Percentiles rank a stretch among this genome's conserved stretches.
phyloP scores from a whole-genome alignment of 2,113 vertebrate genomes.

The Sclerurus mexicanus region DNA sequence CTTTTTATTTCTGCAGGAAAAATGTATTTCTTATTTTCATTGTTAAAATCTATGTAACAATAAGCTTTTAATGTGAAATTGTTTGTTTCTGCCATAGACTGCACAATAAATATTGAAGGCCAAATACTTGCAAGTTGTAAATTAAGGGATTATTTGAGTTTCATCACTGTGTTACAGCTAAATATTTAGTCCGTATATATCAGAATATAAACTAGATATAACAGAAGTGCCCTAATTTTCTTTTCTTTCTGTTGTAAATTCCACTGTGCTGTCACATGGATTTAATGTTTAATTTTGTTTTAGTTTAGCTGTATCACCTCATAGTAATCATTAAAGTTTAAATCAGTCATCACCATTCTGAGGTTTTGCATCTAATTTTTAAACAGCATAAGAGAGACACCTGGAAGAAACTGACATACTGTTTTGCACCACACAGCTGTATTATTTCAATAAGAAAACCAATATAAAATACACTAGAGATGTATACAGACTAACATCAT shows the following conservation, averaged over 20 bases:
- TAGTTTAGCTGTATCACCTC: neutral
- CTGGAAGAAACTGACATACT: neutral
- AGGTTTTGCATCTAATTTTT: neutral
- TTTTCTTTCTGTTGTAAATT: neutral
- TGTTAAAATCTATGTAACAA: neutral
- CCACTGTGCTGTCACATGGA: neutral
- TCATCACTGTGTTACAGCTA: neutral
- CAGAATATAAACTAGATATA: neutral
- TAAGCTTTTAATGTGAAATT: neutral
- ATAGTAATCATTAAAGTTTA: neutral
- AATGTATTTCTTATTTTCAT: neutral
- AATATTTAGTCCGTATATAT: neutral
- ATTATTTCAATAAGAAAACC: neutral
- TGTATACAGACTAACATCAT: neutral
- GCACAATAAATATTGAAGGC: slow-evolving; percentile 27
- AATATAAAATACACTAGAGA: neutral
- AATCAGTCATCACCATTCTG: neutral
- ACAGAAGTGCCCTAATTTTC: slow-evolving; percentile 25
- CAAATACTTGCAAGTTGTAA: neutral
- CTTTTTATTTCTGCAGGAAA: neutral
- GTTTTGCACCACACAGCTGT: neutral
- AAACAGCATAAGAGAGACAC: neutral
- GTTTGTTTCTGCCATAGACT: neutral
- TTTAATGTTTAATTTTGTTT: neutral
- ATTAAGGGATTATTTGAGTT: neutral